Percentiles rank a stretch among this genome's conserved stretches.
Evolutionary conservation across 2,797 vertebrate genomes (phyloP).

Genomic region (Phataginus tetradactyla): DNA sequence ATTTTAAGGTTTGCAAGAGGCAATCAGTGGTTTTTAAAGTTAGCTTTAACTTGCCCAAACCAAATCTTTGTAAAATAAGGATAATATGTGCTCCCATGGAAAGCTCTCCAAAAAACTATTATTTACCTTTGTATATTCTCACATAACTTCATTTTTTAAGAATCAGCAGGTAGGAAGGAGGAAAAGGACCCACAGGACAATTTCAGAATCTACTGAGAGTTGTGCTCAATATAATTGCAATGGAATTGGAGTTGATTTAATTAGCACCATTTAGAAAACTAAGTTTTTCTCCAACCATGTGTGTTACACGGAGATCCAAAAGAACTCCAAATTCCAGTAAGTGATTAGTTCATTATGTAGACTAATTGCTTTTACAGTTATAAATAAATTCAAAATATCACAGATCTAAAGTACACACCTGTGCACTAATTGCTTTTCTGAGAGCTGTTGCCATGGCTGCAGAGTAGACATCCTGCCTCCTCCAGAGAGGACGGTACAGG

Average conservation of each 20-base stretch:
- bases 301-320: conserved; percentile 39
- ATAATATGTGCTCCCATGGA: not conserved
- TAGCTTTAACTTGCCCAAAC: not conserved
- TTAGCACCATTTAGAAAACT: conserved; percentile 67
- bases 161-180: not conserved
- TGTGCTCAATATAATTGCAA: conserved; percentile 63
- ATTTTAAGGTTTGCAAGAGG: not conserved
- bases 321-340: conserved; percentile 62
- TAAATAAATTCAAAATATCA: conserved; percentile 68
- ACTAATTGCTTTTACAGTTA: conserved; percentile 77
- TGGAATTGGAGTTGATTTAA: conserved; percentile 75
- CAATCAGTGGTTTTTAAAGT: not conserved
- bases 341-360: conserved; percentile 76
- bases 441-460: conserved; percentile 75
- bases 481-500: conserved; percentile 48
- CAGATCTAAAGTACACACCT: conserved; percentile 72
- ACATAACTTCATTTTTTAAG: not conserved
- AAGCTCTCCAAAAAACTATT: not conserved
- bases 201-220: conserved; percentile 37
- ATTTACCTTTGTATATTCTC: not conserved
- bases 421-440: conserved; percentile 73
- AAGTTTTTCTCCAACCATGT: conserved; percentile 19
- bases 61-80: not conserved
- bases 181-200: not conserved
- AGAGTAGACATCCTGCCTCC: conserved; percentile 17